Base-by-base conservation (phyloP, 2,888 invertebrate genomes). In the Epinotia ramella region DNA sequence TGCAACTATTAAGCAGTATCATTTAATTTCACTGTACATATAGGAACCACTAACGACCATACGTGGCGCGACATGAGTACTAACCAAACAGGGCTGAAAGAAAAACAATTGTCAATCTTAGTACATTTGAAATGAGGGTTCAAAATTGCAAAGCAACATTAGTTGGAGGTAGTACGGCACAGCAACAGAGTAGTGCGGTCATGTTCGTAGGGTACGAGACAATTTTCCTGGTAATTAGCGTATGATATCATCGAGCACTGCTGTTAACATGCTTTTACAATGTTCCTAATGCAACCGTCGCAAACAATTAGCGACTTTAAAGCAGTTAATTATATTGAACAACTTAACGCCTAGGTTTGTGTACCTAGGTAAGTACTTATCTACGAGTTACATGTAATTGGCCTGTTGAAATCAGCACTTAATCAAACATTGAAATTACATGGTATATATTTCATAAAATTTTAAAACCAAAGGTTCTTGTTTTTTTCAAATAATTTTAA, bases 211-310 rank as follows among this genome's bases (percentile, higher is more conserved):
- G n/a, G 20, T 40, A 70, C 33, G 57, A 59, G 20, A 75, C 49
- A 64, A 33, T 60, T 73, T 73, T 65, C 49, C 66, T 65, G 24
- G 74, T 75, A 75, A 75, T 75, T 75, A 75, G 74, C 59, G 69
- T 70, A 49, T 75, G 59, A 65, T 75, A 65, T 75, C 64, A 70
- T 75, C 49, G 65, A 28, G 69, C 53, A 70, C 46, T 57, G 74
- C 65, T 75, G 70, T 59, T 75, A 75, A 75, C 65, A 70, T 70
- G 74, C 70, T 59, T 75, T 75, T 65, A 73, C 70, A 64, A 53
- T 70, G 70, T 40, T 46, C 64, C 65, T 70, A 70, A 74, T 74
- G 74, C 59, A 73, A 64, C 69, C 68, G 46, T 69, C 49, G 59
- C 62, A 70, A 69, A 69, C 74, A 70, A 74, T 74, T 69, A 74